Evolutionary conservation across 2,797 vertebrate species (phyloP).

Genomic region (Chiroxiphia lanceolata): DNA sequence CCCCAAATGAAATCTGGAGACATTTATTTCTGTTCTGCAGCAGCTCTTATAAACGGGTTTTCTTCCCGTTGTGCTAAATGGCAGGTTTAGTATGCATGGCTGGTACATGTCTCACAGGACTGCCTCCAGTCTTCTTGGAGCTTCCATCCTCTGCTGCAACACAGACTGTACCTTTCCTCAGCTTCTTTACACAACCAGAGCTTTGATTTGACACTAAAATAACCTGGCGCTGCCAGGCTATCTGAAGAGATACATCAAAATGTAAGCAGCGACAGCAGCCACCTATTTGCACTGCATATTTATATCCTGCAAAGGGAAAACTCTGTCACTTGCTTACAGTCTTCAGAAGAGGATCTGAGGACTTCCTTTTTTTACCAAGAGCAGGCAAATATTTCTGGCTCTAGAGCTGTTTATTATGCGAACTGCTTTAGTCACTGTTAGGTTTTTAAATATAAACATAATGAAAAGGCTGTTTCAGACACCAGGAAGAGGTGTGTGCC

Average conservation of each 20-base stretch:
- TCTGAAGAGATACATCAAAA: slow-evolving; percentile 58
- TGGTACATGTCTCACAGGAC: slow-evolving; percentile 47
- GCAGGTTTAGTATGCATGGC: slow-evolving; percentile 48
- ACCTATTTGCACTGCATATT: slow-evolving; percentile 65
- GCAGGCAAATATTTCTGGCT: slow-evolving; percentile 59
- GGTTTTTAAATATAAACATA: slow-evolving; percentile 50
- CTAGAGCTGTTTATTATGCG: slow-evolving; percentile 59
- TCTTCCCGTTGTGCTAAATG: not conserved
- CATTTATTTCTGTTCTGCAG: not conserved
- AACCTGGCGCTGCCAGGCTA: slow-evolving; percentile 54
- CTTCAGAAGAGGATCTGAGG: slow-evolving; percentile 65
- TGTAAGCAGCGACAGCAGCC: slow-evolving; percentile 51
- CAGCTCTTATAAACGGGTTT: not conserved
- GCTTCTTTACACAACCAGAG: slow-evolving; percentile 43
- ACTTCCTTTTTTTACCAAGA: slow-evolving; percentile 58
- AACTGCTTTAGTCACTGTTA: slow-evolving; percentile 49
- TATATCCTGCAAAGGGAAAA: slow-evolving; percentile 48
- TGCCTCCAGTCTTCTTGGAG: slow-evolving; percentile 48
- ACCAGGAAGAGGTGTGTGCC: not conserved
- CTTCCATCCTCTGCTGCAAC: slow-evolving; percentile 51
- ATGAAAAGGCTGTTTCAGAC: slow-evolving; percentile 10
- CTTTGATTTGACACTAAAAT: slow-evolving; percentile 67
- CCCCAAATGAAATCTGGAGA: not conserved
- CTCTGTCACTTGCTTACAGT: slow-evolving; percentile 46
- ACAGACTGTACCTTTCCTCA: slow-evolving; percentile 53